Conservation (phyloP, 2,113 vertebrate genomes). For the Ploceus nigricollis region DNA sequence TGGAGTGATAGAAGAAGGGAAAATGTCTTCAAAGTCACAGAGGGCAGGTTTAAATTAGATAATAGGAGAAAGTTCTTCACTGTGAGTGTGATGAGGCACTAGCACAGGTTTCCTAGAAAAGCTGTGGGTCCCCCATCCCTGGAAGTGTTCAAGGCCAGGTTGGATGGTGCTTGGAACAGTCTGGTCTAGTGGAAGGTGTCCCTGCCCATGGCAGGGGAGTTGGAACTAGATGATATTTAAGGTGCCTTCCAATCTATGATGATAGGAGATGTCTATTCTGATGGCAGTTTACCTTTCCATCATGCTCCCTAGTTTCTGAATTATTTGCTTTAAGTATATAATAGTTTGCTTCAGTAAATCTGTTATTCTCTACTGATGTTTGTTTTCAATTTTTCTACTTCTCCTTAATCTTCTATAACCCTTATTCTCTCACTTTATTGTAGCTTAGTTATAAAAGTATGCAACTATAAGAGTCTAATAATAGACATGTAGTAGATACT, state of each 20-base stretch:
- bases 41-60: background rate
- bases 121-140: background rate
- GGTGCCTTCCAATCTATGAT: background rate
- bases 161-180: background rate
- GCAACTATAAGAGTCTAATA: background rate
- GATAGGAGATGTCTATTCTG: background rate
- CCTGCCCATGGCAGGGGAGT: background rate
- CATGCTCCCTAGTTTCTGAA: background rate
- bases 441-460: background rate
- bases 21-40: background rate
- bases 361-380: background rate
- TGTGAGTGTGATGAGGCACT: too few species aligned
- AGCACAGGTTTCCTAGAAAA: background rate
- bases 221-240: background rate
- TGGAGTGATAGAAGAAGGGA: background rate
- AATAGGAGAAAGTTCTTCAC: background rate
- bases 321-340: background rate
- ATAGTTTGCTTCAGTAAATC: background rate
- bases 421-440: background rate
- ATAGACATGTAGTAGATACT: background rate
- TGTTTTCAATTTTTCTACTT: background rate
- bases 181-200: too few species aligned
- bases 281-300: fast-evolving
- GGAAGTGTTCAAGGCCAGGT: background rate
- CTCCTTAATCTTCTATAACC: background rate